Conservation (phyloP, 1,140 invertebrate species). For the Patella vulgata region DNA sequence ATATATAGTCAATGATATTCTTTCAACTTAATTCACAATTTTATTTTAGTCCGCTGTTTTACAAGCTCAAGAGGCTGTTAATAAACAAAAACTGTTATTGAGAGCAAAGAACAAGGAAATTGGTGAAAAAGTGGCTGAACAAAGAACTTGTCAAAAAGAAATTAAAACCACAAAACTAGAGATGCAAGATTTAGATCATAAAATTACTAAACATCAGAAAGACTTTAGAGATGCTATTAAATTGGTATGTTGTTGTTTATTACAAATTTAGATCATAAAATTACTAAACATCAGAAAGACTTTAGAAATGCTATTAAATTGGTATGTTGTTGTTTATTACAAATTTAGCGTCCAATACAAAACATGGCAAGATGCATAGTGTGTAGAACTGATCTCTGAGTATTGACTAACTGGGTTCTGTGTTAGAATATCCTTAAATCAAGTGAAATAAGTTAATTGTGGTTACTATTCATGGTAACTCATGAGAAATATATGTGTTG, state of each 20-base stretch:
- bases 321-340: too few species aligned
- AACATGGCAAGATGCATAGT: too few species aligned
- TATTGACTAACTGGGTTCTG: too few species aligned
- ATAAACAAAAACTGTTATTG: constrained; percentile 80
- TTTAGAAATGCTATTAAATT: constrained; percentile 66
- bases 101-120: constrained; percentile 82
- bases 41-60: constrained; percentile 61
- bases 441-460: too few species aligned
- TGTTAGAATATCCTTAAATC: too few species aligned
- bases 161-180: constrained; percentile 76
- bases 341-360: too few species aligned
- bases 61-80: constrained; percentile 73
- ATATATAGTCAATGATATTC: too few species aligned
- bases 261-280: constrained; percentile 79
- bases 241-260: constrained; percentile 61
- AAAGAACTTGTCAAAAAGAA: constrained; percentile 77
- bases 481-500: too few species aligned
- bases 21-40: too few species aligned
- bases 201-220: constrained; percentile 66
- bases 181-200: constrained; percentile 83
- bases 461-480: too few species aligned
- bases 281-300: constrained; percentile 66
- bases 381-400: too few species aligned
- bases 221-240: constrained; percentile 68
- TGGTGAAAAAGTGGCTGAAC: constrained; percentile 71